Conservation (phyloP, 2,888 invertebrate genomes). For the Melinopterus prodromus region DNA sequence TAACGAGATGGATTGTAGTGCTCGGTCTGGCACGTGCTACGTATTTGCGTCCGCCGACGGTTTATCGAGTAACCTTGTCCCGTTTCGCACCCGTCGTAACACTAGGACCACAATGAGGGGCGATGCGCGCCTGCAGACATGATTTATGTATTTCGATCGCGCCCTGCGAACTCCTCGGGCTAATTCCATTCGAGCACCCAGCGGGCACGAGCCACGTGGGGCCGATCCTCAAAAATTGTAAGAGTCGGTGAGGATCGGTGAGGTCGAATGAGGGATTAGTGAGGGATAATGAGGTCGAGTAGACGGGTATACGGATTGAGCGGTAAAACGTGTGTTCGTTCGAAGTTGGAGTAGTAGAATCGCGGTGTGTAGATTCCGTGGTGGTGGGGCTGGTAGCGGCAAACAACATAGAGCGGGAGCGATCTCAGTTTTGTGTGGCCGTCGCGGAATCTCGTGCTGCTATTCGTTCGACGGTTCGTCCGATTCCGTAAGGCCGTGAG, state of each 20-base stretch:
- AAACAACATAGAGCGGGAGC: not conserved
- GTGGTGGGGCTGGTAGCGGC: constrained; percentile 9
- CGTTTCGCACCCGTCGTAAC: constrained; percentile 24
- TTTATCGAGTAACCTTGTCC: constrained; percentile 34
- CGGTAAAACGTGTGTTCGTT: not conserved
- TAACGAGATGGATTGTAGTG: constrained; percentile 9
- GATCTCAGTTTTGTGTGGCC: not conserved
- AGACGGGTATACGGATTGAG: not conserved
- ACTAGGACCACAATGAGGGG: not conserved
- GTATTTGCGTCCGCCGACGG: constrained; percentile 17
- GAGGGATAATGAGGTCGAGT: not conserved
- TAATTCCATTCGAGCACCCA: constrained; percentile 15
- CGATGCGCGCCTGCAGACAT: constrained; percentile 13
- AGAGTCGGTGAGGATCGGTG: not conserved
- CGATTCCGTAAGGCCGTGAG: constrained; percentile 28
- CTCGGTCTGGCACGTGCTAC: constrained; percentile 9
- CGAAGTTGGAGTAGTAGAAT: not conserved
- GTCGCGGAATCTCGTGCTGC: not conserved
- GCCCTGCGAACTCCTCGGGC: constrained; percentile 8
- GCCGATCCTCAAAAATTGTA: not conserved
- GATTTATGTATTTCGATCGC: constrained; percentile 24
- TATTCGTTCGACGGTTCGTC: not conserved
- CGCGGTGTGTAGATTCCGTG: no score
- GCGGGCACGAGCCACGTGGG: not conserved
- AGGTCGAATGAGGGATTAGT: not conserved